Base-by-base conservation (phyloP, 2,797 vertebrate genomes). In the Onychomys leucogaster region DNA sequence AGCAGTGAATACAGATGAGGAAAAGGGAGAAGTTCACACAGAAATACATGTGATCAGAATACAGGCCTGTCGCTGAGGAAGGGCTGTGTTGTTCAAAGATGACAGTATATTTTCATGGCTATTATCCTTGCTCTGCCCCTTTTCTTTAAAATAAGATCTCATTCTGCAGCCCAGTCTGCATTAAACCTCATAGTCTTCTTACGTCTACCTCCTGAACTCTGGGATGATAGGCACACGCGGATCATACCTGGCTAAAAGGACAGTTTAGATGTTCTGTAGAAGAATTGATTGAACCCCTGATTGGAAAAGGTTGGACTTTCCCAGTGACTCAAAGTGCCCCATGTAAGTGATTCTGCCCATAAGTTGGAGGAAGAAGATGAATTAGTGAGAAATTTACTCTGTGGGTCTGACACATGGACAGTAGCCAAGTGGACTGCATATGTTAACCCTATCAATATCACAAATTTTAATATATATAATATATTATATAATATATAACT, bases 21-120 rank as follows among this genome's bases (percentile, higher is more conserved):
- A 94, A 96, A 11, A 46, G 43, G 90, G 76, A 71, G 67, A 85
- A 43, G 11, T 57, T 57, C 80, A 82, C 63, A 89, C n/a, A 94
- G 46, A 93, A 23, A 94, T 41, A 87, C 76, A 29, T 27, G 32
- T 34, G 7, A 61, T 41, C 23, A 25, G 25, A 90, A 21, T 43
- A 52, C 1, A 77, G 11, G 61, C 49, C 25, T 81, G 32, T 49
- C 71, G 46, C 32, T 77, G n/a, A 92, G 37, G 23, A 27, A 75
- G 55, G 3, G 21, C 61, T 85, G 46, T 83, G 25, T 63, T 92
- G 37, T 77, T 92, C 41, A 80, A 46, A 82, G 55, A 82, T 71
- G 59, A 52, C 23, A 88, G 2, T 85, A 37, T 49, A n/a, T 73
- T 37, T 80, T 90, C 5, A 49, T 25, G 83, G 2, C 16, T 65